These are phyloP conservation scores for Leptopilina clavipes DNA, from an alignment of 1,140 invertebrate species.

Conservation along the genomic window DNA sequence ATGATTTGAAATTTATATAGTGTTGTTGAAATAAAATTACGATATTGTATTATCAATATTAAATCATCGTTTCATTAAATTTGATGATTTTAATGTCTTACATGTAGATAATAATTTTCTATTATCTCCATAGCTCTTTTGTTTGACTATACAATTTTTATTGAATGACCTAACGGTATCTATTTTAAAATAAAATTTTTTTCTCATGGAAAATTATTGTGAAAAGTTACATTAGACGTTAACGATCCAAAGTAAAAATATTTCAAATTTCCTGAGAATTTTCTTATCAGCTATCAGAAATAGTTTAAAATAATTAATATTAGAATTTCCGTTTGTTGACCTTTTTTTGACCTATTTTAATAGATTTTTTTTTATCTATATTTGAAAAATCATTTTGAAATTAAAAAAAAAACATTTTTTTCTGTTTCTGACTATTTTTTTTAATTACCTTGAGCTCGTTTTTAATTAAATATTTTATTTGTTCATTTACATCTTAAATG, in stretches of 20 bases:
- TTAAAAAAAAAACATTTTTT: too few species aligned
- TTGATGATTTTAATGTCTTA: too few species aligned
- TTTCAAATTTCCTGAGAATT: not conserved
- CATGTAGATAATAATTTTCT: too few species aligned
- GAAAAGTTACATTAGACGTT: not conserved
- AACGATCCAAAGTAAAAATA: not conserved
- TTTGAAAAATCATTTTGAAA: not conserved
- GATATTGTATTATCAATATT: too few species aligned
- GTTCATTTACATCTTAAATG: too few species aligned
- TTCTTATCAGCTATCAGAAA: not conserved
- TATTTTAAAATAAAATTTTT: not conserved
- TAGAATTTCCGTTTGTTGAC: not conserved
- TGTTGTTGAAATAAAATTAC: too few species aligned
- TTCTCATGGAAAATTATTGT: not conserved
- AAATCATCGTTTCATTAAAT: too few species aligned
- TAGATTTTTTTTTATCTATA: not conserved
- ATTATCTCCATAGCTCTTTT: not conserved
- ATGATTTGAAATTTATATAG: too few species aligned
- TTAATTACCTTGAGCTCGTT: too few species aligned
- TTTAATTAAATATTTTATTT: too few species aligned
- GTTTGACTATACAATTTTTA: not conserved
- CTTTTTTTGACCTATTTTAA: not conserved
- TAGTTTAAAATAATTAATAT: not conserved
- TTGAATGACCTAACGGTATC: constrained; percentile 15
- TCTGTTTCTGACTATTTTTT: too few species aligned